Evolutionary conservation across 2,888 invertebrate genomes (phyloP).

Genomic region (Apodemia mormo): DNA sequence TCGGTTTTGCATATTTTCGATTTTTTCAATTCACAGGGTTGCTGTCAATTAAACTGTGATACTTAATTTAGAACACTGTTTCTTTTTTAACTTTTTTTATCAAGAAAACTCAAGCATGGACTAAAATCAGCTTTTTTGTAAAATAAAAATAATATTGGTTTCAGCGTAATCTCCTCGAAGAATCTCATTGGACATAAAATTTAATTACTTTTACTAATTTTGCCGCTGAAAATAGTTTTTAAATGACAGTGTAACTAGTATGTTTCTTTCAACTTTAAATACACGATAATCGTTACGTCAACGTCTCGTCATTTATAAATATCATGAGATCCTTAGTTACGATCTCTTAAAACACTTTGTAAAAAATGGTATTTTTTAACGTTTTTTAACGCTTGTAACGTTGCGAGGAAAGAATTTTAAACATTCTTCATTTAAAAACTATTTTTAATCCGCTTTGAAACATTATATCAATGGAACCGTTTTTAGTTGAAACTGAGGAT

Average conservation of each 20-base stretch:
- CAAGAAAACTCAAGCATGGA: too few relatives aligned
- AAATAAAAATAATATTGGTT: too few relatives aligned
- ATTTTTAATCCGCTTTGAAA: constrained; percentile 7
- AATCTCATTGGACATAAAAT: too few relatives aligned
- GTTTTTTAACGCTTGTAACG: background rate
- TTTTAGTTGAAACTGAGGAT: background rate
- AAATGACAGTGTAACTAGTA: background rate
- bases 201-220: too few relatives aligned
- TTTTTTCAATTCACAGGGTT: too few relatives aligned
- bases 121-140: too few relatives aligned
- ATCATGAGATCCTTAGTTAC: background rate
- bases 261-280: background rate
- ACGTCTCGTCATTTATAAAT: background rate
- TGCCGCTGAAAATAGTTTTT: too few relatives aligned
- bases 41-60: too few relatives aligned
- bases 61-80: too few relatives aligned
- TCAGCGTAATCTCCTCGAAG: too few relatives aligned
- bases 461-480: background rate
- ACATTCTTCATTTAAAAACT: constrained; percentile 1
- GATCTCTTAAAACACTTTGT: constrained; percentile 3
- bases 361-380: constrained; percentile 7
- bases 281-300: background rate
- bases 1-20: too few relatives aligned
- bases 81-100: too few relatives aligned
- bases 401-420: constrained; percentile 2